phyloP scores from a whole-genome alignment of 2,113 vertebrate species.

The Brevimyrus niger region DNA sequence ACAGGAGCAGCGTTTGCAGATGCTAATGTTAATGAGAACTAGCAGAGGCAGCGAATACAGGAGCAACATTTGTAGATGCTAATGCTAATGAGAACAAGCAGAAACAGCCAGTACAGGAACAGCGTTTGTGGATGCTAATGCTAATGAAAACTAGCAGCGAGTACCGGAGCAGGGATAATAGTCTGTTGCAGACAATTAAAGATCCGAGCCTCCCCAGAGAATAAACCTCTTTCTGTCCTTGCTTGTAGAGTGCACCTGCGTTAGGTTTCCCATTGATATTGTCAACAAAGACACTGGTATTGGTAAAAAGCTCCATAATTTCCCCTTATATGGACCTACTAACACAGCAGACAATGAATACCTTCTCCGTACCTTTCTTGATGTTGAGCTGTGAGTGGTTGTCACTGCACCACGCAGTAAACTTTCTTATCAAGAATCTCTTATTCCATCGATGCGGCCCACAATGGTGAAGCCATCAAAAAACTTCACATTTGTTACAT shows the following conservation, averaged over 20 bases:
- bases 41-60: neutral
- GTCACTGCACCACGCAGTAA: neutral
- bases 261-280: neutral
- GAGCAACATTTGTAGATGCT: neutral
- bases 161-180: neutral
- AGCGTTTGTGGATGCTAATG: neutral
- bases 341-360: neutral
- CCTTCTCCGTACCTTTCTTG: neutral
- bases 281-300: neutral
- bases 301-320: neutral
- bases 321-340: neutral
- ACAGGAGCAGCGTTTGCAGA: neutral
- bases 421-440: neutral
- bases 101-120: too few relatives aligned
- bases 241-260: neutral
- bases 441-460: neutral
- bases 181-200: neutral
- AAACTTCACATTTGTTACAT: neutral
- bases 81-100: neutral
- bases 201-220: neutral
- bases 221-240: neutral
- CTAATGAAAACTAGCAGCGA: neutral
- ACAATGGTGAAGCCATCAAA: neutral
- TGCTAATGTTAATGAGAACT: neutral
- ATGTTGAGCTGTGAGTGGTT: neutral